Evolutionary conservation across 2,888 invertebrate species (phyloP), one percentile per base, ranked within the genome.

Genomic region (Agrochola lychnidis): DNA sequence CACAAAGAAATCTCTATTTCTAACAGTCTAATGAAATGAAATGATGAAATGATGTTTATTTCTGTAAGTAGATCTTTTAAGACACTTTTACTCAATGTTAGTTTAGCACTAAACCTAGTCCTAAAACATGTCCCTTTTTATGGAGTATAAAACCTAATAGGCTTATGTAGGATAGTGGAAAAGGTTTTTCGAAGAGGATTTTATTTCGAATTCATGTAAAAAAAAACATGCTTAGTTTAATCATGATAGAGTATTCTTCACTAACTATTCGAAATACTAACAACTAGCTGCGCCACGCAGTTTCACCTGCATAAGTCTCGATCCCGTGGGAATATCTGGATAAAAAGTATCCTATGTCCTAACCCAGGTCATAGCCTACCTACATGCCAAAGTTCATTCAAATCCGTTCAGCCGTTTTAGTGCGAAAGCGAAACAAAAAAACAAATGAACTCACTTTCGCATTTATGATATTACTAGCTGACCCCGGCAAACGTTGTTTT

Each of bases 101-200:
- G 16, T 71, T 61, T 42, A 40, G 48, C 59, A 48, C 19, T 78
- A 61, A 68, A 61, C 14, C 9, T 45, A 40, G 53, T 48, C 22
- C n/a, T 67, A 40, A 78, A 72, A 78, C 61, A 67, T 57, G 79
- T 48, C 40, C 25, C 51, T 63, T 73, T 79, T 80, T 68, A 79
- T 53, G 12, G 51, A 36, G 57, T 59, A 64, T 80, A 59, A 80
- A 79, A 79, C 67, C 57, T 80, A 80, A 68, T 73, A 62, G 53
- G 45, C 45, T 76, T 56, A 56, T 56, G 40, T 77, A 68, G 48
- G 68, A 73, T 63, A 79, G 36, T 68, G 45, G 42, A 45, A 51
- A 42, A 57, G 64, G 36, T 25, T 59, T 76, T 64, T 64, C 12
- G 42, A 48, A 36, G n/a, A n/a, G 30, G 4, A 42, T 73, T 22